These are phyloP conservation scores for Limnephilus auricula DNA, from an alignment of 2,888 invertebrate species.

Conservation along the genomic window DNA sequence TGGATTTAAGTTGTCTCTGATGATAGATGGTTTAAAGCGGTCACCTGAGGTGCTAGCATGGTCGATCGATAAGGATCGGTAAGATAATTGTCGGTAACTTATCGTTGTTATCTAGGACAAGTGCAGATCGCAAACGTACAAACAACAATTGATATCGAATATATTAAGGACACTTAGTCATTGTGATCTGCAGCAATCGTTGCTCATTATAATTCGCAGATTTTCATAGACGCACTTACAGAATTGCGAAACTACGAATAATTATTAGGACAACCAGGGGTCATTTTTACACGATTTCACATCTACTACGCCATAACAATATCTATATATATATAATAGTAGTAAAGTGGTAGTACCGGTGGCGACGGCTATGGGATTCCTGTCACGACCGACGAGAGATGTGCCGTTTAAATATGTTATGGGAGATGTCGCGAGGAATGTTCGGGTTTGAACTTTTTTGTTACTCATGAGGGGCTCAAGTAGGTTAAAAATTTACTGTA, in stretches of 20 bases:
- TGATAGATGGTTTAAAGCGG: no score
- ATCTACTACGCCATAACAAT: background rate
- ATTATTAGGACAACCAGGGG: background rate
- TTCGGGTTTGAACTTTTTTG: conserved; percentile 3
- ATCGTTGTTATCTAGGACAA: no score
- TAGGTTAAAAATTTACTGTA: background rate
- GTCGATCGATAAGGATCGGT: no score
- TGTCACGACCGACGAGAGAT: background rate
- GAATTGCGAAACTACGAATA: background rate
- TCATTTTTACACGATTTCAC: background rate
- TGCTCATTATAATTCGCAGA: no score
- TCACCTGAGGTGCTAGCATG: no score
- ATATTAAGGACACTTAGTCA: no score
- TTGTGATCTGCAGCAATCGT: no score
- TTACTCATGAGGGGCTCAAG: background rate
- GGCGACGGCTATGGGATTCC: background rate
- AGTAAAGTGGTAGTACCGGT: background rate
- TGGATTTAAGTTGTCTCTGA: no score
- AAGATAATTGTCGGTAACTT: no score
- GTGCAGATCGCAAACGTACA: no score
- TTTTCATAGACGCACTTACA: background rate
- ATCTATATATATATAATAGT: background rate
- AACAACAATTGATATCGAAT: no score
- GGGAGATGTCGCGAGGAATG: conserved; percentile 24
- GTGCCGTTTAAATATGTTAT: conserved; percentile 24